phyloP scores from a whole-genome alignment of 2,797 vertebrate genomes.

The Streptopelia turtur region DNA sequence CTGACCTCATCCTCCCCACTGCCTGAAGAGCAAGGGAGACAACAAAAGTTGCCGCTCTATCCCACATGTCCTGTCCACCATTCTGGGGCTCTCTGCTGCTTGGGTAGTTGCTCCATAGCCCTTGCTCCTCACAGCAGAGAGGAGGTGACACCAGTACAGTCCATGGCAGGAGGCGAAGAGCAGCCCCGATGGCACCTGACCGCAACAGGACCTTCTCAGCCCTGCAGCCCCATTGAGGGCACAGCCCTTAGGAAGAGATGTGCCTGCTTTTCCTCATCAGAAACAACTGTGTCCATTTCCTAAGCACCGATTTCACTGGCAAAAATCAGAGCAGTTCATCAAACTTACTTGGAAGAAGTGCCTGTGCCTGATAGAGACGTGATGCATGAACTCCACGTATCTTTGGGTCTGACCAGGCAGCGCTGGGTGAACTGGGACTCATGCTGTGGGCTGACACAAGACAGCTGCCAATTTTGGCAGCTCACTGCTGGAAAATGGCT shows the following conservation, averaged over 20 bases:
- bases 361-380: neutral
- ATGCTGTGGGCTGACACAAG: neutral
- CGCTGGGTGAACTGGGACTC: neutral
- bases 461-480: conserved; percentile 15
- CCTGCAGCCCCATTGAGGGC: rapidly evolving
- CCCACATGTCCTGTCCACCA: neutral
- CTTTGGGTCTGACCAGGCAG: neutral
- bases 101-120: neutral
- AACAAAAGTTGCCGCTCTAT: rapidly evolving
- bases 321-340: neutral
- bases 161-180: neutral
- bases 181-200: rapidly evolving
- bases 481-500: neutral
- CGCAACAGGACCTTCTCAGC: neutral
- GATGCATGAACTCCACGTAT: rapidly evolving
- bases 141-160: neutral
- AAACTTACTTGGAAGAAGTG: neutral
- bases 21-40: neutral
- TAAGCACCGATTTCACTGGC: neutral
- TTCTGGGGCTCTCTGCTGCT: neutral
- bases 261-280: neutral
- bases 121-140: neutral
- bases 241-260: neutral
- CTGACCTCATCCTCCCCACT: neutral
- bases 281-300: neutral